phyloP scores from a whole-genome alignment of 1,140 invertebrate species.

The Formica selysi region DNA sequence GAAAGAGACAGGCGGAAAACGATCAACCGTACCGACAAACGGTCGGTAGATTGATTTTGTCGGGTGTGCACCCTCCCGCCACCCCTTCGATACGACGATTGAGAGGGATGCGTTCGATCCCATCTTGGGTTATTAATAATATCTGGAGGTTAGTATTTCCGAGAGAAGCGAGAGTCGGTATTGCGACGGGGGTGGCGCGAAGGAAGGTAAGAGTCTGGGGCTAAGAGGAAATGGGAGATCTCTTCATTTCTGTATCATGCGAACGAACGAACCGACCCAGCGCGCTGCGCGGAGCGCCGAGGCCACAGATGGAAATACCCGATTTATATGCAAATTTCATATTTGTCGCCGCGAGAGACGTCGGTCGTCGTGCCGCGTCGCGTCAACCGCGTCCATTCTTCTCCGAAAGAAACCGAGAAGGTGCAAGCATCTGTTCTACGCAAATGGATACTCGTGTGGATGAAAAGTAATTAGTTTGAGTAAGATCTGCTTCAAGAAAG shows the following conservation, averaged over 20 bases:
- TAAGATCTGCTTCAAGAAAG: not conserved
- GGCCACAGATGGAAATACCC: constrained; percentile 90
- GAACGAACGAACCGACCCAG: constrained; percentile 77
- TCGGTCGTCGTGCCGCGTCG: constrained; percentile 50
- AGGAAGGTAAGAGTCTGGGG: constrained; percentile 43
- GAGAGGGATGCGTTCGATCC: constrained; percentile 83
- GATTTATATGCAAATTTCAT: constrained; percentile 91
- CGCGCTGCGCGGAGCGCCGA: constrained; percentile 72
- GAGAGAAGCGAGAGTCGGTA: constrained; percentile 59
- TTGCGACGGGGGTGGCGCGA: constrained; percentile 42
- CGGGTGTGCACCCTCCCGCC: constrained; percentile 70
- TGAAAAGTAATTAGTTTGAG: not conserved
- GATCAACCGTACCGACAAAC: constrained; percentile 76
- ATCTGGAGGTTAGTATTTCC: constrained; percentile 86
- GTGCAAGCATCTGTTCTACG: not conserved
- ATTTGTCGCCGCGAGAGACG: constrained; percentile 88
- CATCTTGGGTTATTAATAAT: constrained; percentile 86
- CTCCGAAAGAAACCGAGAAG: constrained; percentile 67
- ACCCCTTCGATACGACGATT: constrained; percentile 66
- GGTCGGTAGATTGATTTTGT: constrained; percentile 85
- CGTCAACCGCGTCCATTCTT: constrained; percentile 34
- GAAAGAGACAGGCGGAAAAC: constrained; percentile 69
- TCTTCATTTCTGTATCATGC: constrained; percentile 86
- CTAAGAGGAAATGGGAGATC: constrained; percentile 81
- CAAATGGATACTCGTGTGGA: not conserved